Base-by-base conservation (phyloP, 2,797 vertebrate genomes). In the Leuciscus waleckii region DNA sequence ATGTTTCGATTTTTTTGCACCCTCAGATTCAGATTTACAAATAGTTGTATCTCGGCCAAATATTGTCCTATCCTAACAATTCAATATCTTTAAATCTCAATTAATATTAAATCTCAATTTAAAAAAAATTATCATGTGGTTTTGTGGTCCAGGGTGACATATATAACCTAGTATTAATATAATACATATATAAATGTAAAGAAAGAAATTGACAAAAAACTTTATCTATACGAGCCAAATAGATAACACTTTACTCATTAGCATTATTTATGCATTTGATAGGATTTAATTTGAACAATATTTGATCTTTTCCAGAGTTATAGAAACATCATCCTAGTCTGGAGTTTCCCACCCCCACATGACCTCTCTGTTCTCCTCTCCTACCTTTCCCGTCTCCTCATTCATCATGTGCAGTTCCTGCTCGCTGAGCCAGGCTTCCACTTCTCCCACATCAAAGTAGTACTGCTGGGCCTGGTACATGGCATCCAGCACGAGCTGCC, bases 401-500 rank as follows among this genome's bases (percentile, higher is more conserved):
- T 95, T 97, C 98, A 99, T 98, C 96, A 99, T 95, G 81, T 98
- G 96, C 85, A 99, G 95, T 93, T 99, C 98, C 87, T 99, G 98
- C 91, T 99, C 98, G 0, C 97, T 97, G 82, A 99, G 94, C 98
- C 98, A 98, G 37, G 97, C 93, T 92, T 99, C 97, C 91, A 98
- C 98, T 90, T 99, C 97, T 0, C 95, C 95, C 7, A 96, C 95
- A 61, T 99, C 98, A 0, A 97, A 98, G 94, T 96, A 97, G 90
- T 97, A 99, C 89, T 98, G 98, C 91, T 99, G 96, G 71, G 97
- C 96, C 87, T 97, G 97, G 93, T 96, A 98, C 94, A 97, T 96
- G 88, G 96, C 96, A 0, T 98, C 97, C 90, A 99, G 92, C 0
- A 89, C 82, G 85, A 97, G 95, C 93, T 98, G 97, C 81, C 97